Conservation (phyloP, 2,888 invertebrate species). For the Acleris emargana region DNA sequence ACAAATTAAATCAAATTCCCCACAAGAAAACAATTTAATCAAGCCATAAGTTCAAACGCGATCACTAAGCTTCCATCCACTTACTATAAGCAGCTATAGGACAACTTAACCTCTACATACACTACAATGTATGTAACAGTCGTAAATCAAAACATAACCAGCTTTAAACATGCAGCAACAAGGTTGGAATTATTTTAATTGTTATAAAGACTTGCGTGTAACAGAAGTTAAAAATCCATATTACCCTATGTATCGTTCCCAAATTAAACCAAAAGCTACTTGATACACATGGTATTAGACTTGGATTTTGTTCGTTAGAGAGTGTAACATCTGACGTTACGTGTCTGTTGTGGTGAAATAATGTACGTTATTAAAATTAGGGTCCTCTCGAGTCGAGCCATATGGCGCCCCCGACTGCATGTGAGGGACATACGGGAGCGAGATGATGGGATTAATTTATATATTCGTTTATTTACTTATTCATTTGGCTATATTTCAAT, state of each 20-base stretch:
- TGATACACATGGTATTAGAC: not conserved
- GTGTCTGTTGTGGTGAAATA: conserved; percentile 16
- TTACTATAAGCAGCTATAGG: conserved; percentile 14
- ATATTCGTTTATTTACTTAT: not conserved
- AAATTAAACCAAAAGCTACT: too few relatives aligned
- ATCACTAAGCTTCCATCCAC: conserved; percentile 18
- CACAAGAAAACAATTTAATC: conserved; percentile 27
- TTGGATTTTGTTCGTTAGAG: not conserved
- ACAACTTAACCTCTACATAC: too few relatives aligned
- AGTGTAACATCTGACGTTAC: not conserved
- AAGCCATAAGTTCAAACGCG: conserved; percentile 17
- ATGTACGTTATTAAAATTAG: conserved; percentile 36
- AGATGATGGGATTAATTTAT: conserved; percentile 1
- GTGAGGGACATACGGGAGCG: conserved; percentile 9
- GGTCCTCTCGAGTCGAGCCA: conserved; percentile 41
- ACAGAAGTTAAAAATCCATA: not conserved
- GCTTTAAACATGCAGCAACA: too few relatives aligned
- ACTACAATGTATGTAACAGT: not conserved
- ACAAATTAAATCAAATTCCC: conserved; percentile 8
- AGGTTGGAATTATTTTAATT: too few relatives aligned
- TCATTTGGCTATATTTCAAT: too few relatives aligned
- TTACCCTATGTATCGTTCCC: too few relatives aligned
- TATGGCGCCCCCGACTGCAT: conserved; percentile 42
- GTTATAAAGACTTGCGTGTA: not conserved
- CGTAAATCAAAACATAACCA: too few relatives aligned